These are phyloP conservation scores for Phaethornis superciliosus DNA, from an alignment of 2,113 vertebrate species.

Conservation along the genomic window DNA sequence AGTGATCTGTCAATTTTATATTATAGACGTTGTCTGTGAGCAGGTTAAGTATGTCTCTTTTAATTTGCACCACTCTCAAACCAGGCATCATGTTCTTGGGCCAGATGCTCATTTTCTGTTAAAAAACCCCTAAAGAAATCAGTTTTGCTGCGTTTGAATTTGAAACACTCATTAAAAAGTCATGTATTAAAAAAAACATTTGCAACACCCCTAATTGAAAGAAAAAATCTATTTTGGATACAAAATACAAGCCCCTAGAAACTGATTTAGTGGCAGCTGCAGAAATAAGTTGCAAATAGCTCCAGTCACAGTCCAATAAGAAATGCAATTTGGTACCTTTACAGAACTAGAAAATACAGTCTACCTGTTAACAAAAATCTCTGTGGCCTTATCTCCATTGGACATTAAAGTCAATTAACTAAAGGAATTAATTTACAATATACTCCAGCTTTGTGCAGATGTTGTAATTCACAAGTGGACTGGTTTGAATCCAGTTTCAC, in stretches of 20 bases:
- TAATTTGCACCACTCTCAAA: constrained; percentile 20
- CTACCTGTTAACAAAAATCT: neutral
- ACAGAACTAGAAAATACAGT: neutral
- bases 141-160: neutral
- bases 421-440: neutral
- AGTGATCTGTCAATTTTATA: neutral
- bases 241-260: neutral
- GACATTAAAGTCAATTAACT: neutral
- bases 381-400: neutral
- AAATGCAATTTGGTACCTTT: neutral
- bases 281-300: neutral
- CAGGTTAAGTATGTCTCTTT: neutral
- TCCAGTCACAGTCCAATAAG: neutral
- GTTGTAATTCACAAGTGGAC: neutral
- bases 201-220: neutral
- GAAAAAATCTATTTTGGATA: neutral
- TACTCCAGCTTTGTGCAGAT: neutral
- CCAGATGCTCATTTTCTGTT: constrained; percentile 1
- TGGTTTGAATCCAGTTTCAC: neutral
- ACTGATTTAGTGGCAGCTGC: neutral
- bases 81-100: neutral
- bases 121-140: neutral
- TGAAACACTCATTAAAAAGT: neutral
- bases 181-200: neutral
- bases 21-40: neutral